Evolutionary conservation across 1,140 invertebrate species (phyloP).

Genomic region (Babylonia areolata): DNA sequence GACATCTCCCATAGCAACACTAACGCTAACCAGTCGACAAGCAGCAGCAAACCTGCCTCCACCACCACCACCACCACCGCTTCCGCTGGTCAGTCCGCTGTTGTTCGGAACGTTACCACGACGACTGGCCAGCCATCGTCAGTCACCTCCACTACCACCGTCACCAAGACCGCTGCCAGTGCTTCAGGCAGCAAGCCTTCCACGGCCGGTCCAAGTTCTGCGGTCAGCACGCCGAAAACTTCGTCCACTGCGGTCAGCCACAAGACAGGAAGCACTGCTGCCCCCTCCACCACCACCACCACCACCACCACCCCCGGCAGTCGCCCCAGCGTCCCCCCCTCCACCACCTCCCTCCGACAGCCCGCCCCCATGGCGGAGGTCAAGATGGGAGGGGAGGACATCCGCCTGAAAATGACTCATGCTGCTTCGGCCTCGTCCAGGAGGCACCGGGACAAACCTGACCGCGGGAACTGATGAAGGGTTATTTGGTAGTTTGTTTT

Average conservation of each 20-base stretch:
- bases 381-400: slow-evolving; percentile 45
- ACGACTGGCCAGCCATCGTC: neutral
- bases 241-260: neutral
- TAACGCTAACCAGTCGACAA: neutral
- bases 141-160: neutral
- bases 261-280: neutral
- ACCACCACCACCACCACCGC: neutral
- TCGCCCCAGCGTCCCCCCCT: neutral
- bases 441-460: slow-evolving; percentile 1
- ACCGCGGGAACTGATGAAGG: slow-evolving; percentile 31
- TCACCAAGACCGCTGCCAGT: neutral
- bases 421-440: slow-evolving; percentile 12
- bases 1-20: slow-evolving; percentile 28
- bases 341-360: slow-evolving; percentile 23
- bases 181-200: neutral
- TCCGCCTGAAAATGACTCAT: slow-evolving; percentile 56
- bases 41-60: neutral
- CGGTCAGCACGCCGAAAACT: neutral
- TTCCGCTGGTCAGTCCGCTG: neutral
- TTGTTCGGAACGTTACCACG: neutral
- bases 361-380: slow-evolving; percentile 30
- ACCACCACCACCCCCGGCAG: slow-evolving; percentile 14
- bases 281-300: neutral
- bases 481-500: neutral
- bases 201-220: neutral